Evolutionary conservation across 1,140 invertebrate species (phyloP).

Genomic region (Holotrichia oblita): DNA sequence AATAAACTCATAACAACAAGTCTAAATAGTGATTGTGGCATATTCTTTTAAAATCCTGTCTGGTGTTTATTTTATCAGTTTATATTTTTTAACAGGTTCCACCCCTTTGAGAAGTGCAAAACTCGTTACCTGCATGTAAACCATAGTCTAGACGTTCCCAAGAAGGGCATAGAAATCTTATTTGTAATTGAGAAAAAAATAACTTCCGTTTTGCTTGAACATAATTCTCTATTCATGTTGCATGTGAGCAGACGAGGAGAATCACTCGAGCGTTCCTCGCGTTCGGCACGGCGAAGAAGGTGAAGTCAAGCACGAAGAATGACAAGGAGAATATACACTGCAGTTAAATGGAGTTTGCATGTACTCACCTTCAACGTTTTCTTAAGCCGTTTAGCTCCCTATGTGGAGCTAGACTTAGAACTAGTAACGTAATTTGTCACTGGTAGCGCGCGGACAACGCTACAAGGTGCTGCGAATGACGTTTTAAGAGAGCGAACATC

Average conservation of each 20-base stretch:
- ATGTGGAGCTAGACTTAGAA: constrained; percentile 9
- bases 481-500: constrained; percentile 29
- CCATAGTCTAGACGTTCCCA: neutral
- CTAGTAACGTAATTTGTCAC: constrained; percentile 23
- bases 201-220: neutral
- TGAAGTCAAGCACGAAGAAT: constrained; percentile 8
- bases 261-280: neutral
- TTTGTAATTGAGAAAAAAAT: neutral
- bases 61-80: too few species aligned
- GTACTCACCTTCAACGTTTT: constrained; percentile 25
- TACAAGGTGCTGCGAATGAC: constrained; percentile 27
- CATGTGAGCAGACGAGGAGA: neutral
- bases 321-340: neutral
- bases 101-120: too few species aligned
- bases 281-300: neutral
- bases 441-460: constrained; percentile 5
- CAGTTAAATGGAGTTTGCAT: constrained; percentile 30
- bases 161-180: neutral
- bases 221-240: neutral
- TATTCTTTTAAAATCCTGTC: too few species aligned
- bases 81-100: too few species aligned
- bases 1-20: too few species aligned
- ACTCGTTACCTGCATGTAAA: neutral
- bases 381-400: constrained; percentile 33
- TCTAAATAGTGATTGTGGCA: too few species aligned